Evolutionary conservation across 2,888 invertebrate genomes (phyloP).

Genomic region (Philhelius pedissequus): DNA sequence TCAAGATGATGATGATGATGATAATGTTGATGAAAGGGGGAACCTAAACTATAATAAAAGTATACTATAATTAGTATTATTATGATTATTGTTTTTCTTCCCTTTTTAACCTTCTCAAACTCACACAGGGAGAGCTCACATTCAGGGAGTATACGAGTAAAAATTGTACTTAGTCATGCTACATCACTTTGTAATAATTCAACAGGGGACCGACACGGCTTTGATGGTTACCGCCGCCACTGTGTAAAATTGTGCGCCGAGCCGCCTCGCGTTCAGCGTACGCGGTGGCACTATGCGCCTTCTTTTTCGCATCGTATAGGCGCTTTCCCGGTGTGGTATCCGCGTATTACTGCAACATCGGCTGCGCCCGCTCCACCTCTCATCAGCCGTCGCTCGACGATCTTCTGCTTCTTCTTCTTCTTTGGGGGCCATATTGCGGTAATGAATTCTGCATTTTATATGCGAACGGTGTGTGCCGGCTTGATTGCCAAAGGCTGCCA

Average conservation of each 20-base stretch:
- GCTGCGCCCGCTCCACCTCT: background rate
- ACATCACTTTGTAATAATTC: slow-evolving; percentile 78
- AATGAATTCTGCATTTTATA: slow-evolving; percentile 67
- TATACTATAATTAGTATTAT: slow-evolving; percentile 65
- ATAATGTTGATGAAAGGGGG: background rate
- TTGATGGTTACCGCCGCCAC: slow-evolving; percentile 74
- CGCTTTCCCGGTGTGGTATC: background rate
- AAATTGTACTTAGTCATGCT: slow-evolving; percentile 79
- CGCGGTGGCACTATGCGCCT: slow-evolving; percentile 54
- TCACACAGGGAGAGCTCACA: slow-evolving; percentile 27
- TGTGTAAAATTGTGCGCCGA: slow-evolving; percentile 65
- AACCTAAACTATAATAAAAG: slow-evolving; percentile 38
- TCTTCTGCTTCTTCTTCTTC: slow-evolving; percentile 26
- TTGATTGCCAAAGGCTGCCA: slow-evolving; percentile 68
- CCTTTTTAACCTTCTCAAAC: background rate
- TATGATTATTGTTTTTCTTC: slow-evolving; percentile 53
- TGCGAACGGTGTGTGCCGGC: slow-evolving; percentile 58
- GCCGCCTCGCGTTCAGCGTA: slow-evolving; percentile 40
- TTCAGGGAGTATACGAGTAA: slow-evolving; percentile 70
- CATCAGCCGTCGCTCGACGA: background rate
- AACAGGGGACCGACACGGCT: slow-evolving; percentile 75
- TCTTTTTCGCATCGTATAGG: slow-evolving; percentile 40
- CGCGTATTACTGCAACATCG: background rate
- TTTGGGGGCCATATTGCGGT: slow-evolving; percentile 50
- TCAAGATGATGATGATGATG: slow-evolving; percentile 4